Evolutionary conservation across 2,888 invertebrate species (phyloP).

Genomic region (Glaucopsyche alexis): DNA sequence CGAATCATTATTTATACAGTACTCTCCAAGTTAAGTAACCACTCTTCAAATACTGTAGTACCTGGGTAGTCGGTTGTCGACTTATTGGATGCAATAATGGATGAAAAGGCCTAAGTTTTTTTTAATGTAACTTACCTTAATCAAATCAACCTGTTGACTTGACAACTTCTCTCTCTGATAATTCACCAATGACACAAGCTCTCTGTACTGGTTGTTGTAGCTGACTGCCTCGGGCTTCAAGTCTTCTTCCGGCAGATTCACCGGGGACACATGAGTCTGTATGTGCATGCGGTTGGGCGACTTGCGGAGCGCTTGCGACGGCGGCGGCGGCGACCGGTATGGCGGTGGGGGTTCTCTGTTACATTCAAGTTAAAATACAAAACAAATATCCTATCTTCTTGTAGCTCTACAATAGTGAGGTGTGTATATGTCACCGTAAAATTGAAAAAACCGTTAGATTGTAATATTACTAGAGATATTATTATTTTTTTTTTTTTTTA

Average conservation of each 20-base stretch:
- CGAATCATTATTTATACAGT: too few relatives aligned
- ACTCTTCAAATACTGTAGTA: too few relatives aligned
- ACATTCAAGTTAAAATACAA: constrained; percentile 26
- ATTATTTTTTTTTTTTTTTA: too few relatives aligned
- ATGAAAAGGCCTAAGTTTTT: too few relatives aligned
- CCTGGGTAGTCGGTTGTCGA: too few relatives aligned
- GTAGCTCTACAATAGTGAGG: too few relatives aligned
- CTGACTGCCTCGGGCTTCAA: constrained; percentile 81
- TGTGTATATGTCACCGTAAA: too few relatives aligned
- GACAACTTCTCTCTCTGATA: constrained; percentile 94
- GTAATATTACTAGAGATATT: too few relatives aligned
- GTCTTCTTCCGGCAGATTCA: constrained; percentile 59
- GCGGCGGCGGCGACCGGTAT: constrained; percentile 74
- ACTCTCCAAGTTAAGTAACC: too few relatives aligned
- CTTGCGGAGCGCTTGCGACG: constrained; percentile 61
- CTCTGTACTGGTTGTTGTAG: constrained; percentile 88
- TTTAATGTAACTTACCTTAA: constrained; percentile 81
- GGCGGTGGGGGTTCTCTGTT: constrained; percentile 75
- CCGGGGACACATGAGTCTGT: constrained; percentile 70
- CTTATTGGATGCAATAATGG: too few relatives aligned
- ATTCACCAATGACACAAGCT: constrained; percentile 92
- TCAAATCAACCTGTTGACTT: constrained; percentile 93
- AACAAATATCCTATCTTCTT: too few relatives aligned
- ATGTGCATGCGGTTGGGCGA: constrained; percentile 63
- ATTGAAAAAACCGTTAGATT: too few relatives aligned